Evolutionary conservation across 1,140 invertebrate genomes (phyloP), one percentile per base, ranked within the genome.

Genomic region (Neoseiulus cucumeris): DNA sequence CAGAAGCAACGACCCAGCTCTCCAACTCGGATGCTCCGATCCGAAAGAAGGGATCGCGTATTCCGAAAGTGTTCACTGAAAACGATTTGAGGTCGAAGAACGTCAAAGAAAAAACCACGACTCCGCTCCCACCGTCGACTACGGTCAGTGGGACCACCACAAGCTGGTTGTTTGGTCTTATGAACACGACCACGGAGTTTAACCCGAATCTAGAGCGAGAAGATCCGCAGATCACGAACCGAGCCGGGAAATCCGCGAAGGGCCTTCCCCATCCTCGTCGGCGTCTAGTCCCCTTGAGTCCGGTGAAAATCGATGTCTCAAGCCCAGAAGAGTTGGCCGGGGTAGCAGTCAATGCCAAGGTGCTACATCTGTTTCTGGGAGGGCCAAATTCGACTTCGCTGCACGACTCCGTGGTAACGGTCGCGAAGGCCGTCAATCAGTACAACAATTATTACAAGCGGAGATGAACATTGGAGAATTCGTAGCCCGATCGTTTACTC

Each of bases 341-440:
- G 22, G 51, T 59, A 2, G 51, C 51, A 6, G 51, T 59, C 1
- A 59, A 59, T 9, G 51, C 51, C 14, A 59, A 59, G 51, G 51
- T 59, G 14, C 51, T 59, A 33, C 51, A 59, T 33, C 33, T 59
- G 51, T 59, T 59, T 20, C 51, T 59, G 14, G 51, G 51, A 14
- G 51, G 51, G 22, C 51, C 51, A 59, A 59, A 59, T 25, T 59
- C 51, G 51, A 59, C 51, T 18, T 59, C 51, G 22, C 22, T 59
- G 22, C 51, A 59, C 22, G 51, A 59, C 51, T 59, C 51, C 4
- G 51, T 59, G 17, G 51, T 59, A 2, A 59, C 51, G 1, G 51
- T 59, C 1, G 51, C 51, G 14, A 59, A 59, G 33, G 51, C 51
- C 17, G 51, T 59, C 22, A 59, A 59, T 59, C 51, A 59, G 51